Conservation (phyloP, 2,113 vertebrate species). For the Ciconia maguari region DNA sequence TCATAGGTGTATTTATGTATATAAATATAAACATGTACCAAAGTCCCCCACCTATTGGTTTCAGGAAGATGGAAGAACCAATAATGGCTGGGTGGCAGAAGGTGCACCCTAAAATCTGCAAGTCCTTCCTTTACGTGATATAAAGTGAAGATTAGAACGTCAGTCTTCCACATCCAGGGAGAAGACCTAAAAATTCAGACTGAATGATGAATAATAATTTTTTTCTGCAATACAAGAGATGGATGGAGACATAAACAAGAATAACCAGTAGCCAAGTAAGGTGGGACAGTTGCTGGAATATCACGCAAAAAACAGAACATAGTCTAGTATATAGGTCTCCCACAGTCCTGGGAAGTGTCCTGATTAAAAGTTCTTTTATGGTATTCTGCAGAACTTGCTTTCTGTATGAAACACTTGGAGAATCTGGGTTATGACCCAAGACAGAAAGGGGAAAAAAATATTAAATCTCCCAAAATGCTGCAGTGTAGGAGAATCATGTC, state of each 20-base stretch:
- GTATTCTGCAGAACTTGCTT: neutral
- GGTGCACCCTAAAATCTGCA: neutral
- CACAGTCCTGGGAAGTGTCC: neutral
- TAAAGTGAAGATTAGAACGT: neutral
- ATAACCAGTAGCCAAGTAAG: neutral
- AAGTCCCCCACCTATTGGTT: neutral
- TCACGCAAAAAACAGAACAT: rapidly evolving
- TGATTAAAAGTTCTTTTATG: neutral
- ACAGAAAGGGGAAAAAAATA: neutral
- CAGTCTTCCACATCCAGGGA: neutral
- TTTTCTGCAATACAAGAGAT: neutral
- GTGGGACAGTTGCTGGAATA: neutral
- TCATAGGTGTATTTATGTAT: neutral
- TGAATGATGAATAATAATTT: neutral
- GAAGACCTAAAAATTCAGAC: neutral
- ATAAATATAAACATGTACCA: no score
- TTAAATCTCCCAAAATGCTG: neutral
- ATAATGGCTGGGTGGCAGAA: neutral
- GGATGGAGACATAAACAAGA: neutral
- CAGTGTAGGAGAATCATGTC: neutral
- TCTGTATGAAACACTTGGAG: slow-evolving; percentile 26
- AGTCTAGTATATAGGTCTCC: neutral
- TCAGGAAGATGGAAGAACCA: neutral
- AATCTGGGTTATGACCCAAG: neutral
- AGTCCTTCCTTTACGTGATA: neutral